These are phyloP conservation scores for Polypterus bichir DNA, from an alignment of 2,113 vertebrate species.

Conservation along the genomic window DNA sequence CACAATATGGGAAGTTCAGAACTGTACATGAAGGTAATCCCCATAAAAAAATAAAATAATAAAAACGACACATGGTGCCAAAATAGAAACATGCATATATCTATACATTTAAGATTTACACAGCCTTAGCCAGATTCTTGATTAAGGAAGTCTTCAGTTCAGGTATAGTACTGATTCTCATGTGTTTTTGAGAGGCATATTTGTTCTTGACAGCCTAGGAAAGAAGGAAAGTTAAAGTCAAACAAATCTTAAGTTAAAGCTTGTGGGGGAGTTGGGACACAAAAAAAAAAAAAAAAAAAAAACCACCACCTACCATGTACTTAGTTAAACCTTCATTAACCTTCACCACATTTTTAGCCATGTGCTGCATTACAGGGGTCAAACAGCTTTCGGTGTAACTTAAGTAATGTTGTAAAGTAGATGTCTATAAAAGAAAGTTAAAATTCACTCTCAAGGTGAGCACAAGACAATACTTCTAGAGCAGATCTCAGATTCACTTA, in stretches of 20 bases:
- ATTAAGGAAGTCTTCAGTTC: slow-evolving; percentile 51
- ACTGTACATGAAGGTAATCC: slow-evolving; percentile 11
- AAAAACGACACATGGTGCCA: slow-evolving; percentile 19
- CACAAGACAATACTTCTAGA: too few relatives aligned
- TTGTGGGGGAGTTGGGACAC: too few relatives aligned
- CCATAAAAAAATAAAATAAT: slow-evolving; percentile 20
- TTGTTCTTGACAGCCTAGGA: slow-evolving; percentile 65
- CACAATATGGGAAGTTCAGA: too few relatives aligned
- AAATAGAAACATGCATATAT: not conserved
- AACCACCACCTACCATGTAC: slow-evolving; percentile 45
- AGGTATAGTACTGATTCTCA: slow-evolving; percentile 49
- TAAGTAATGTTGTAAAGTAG: slow-evolving; percentile 51
- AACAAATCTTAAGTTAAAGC: not conserved
- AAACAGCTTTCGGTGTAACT: slow-evolving; percentile 50
- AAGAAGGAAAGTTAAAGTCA: not conserved
- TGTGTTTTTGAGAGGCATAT: slow-evolving; percentile 48
- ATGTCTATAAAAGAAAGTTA: slow-evolving; percentile 28
- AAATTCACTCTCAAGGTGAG: too few relatives aligned
- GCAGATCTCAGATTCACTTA: not conserved
- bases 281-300: not conserved
- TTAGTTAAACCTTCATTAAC: slow-evolving; percentile 53
- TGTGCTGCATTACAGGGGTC: slow-evolving; percentile 57
- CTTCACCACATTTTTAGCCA: slow-evolving; percentile 68
- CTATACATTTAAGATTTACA: slow-evolving; percentile 14
- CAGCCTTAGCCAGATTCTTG: slow-evolving; percentile 44